Percentiles rank a stretch among this genome's conserved stretches.
phyloP scores from a whole-genome alignment of 2,888 invertebrate species.

The Ceratothoa steindachneri region DNA sequence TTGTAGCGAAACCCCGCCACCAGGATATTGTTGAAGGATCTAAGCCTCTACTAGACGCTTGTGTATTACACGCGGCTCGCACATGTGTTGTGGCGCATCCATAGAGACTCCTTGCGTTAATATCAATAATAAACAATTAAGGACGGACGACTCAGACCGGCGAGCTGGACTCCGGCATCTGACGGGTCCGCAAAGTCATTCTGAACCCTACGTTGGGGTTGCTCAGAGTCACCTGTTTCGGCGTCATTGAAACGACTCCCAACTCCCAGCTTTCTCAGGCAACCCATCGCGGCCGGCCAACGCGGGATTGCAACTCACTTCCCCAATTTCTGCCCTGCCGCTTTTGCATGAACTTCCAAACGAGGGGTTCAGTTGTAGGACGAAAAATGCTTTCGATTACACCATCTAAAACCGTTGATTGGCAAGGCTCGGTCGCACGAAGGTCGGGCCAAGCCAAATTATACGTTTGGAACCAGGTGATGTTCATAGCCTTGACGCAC shows the following conservation, averaged over 20 bases:
- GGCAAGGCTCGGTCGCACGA: neutral
- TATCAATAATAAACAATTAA: conserved; percentile 13
- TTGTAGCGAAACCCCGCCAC: too few species aligned
- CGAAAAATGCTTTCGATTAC: conserved; percentile 1
- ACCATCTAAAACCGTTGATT: neutral
- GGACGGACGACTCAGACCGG: neutral
- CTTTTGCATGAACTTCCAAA: neutral
- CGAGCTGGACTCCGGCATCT: neutral
- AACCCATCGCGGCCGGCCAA: neutral
- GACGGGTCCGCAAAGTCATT: conserved; percentile 2
- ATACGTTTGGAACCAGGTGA: conserved; percentile 45
- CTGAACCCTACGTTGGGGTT: conserved; percentile 3
- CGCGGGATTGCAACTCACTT: neutral
- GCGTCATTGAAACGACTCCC: conserved; percentile 6
- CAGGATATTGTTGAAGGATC: too few species aligned
- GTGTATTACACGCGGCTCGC: neutral
- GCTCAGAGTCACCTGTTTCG: neutral
- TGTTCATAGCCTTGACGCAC: conserved; percentile 43
- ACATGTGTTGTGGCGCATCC: conserved; percentile 3
- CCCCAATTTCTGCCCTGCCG: neutral
- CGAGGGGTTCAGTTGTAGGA: neutral
- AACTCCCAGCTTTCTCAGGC: neutral
- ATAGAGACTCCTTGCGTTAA: conserved; percentile 4
- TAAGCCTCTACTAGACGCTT: too few species aligned
- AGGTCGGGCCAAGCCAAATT: conserved; percentile 35